Conservation (phyloP, 2,888 invertebrate genomes). For the Acronicta psi region DNA sequence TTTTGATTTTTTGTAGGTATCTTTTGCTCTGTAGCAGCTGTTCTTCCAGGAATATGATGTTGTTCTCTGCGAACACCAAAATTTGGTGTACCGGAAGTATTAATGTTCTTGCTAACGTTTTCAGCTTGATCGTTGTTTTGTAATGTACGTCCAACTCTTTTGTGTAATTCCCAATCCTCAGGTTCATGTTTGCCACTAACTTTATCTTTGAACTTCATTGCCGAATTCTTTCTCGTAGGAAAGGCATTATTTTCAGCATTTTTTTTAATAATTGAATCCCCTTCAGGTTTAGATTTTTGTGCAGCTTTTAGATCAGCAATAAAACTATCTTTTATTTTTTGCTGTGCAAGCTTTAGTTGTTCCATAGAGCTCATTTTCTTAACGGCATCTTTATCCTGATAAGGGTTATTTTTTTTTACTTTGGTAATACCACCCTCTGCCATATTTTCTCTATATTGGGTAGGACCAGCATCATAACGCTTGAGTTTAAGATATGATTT, state of each 20-base stretch:
- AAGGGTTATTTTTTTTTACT: constrained; percentile 11
- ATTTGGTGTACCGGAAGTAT: constrained; percentile 5
- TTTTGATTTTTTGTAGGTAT: background rate
- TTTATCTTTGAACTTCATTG: constrained; percentile 1
- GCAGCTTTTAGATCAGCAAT: background rate
- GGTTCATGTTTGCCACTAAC: background rate
- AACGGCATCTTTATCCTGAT: background rate
- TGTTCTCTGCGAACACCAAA: constrained; percentile 10
- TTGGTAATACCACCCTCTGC: constrained; percentile 32
- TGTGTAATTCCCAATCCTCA: constrained; percentile 5
- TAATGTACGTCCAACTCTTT: constrained; percentile 5
- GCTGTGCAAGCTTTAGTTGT: constrained; percentile 6
- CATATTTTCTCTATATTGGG: constrained; percentile 49
- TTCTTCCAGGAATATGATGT: background rate
- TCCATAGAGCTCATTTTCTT: constrained; percentile 12
- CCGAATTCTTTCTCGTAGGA: constrained; percentile 1
- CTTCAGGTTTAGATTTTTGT: constrained; percentile 1
- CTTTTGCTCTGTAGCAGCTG: background rate
- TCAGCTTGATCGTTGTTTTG: constrained; percentile 6
- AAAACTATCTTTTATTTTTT: constrained; percentile 8
- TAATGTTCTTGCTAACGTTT: constrained; percentile 7
- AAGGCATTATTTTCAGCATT: constrained; percentile 1
- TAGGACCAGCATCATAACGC: constrained; percentile 46
- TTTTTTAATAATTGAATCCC: background rate
- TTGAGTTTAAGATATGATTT: constrained; percentile 59